phyloP scores from a whole-genome alignment of 2,797 vertebrate genomes.

The Scomberomorus guttatus region DNA sequence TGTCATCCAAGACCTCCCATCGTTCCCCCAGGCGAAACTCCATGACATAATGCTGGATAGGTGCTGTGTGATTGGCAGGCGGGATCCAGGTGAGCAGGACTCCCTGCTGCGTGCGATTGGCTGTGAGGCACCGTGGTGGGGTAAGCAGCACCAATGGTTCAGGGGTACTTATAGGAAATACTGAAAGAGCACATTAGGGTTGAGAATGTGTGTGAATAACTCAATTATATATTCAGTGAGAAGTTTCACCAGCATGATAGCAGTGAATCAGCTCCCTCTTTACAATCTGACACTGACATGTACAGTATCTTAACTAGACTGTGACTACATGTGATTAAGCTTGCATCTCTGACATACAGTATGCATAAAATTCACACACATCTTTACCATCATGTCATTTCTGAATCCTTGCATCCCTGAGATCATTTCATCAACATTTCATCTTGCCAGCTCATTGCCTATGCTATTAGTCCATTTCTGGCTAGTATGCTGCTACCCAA shows the following conservation, averaged over 20 bases:
- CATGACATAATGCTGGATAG: conserved; percentile 90
- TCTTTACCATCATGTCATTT: neutral
- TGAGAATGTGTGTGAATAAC: conserved; percentile 5
- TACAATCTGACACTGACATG: conserved; percentile 7
- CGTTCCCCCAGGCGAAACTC: conserved; percentile 93
- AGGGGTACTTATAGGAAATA: conserved; percentile 89
- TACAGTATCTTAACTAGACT: neutral
- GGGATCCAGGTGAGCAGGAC: conserved; percentile 94
- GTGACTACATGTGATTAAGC: conserved; percentile 20
- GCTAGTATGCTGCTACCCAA: neutral
- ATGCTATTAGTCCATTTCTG: neutral
- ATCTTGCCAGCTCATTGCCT: neutral
- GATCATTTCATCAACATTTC: neutral
- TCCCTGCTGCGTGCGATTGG: conserved; percentile 92
- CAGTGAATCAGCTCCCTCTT: conserved; percentile 2
- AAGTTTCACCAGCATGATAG: neutral
- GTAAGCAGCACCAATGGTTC: conserved; percentile 91
- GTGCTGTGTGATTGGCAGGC: conserved; percentile 89
- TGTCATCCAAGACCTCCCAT: conserved; percentile 93
- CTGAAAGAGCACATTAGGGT: conserved; percentile 68
- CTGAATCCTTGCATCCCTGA: neutral
- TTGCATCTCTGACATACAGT: conserved; percentile 1
- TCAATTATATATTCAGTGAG: conserved; percentile 10
- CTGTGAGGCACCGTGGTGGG: conserved; percentile 92
- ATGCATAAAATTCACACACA: neutral